Conservation (phyloP, 2,888 invertebrate genomes). For the Asteroscopus sphinx region DNA sequence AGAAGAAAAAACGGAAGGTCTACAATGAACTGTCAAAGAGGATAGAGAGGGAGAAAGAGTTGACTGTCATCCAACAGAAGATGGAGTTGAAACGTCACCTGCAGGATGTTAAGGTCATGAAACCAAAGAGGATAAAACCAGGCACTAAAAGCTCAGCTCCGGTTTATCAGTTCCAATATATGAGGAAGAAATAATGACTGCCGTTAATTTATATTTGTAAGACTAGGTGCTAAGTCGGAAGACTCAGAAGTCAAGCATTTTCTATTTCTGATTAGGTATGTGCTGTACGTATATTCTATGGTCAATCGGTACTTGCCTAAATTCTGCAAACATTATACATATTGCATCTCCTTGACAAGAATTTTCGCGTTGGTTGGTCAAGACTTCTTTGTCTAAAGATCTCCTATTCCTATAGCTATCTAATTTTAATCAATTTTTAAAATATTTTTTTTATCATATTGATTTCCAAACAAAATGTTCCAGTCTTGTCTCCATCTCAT, state of each 20-base stretch:
- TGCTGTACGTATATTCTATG: too few relatives aligned
- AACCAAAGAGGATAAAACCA: conserved; percentile 91
- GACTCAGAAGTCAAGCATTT: background rate
- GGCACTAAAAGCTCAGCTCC: conserved; percentile 93
- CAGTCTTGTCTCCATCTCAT: too few relatives aligned
- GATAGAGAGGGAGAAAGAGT: conserved; percentile 93
- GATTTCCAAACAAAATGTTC: too few relatives aligned
- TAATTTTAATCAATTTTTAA: too few relatives aligned
- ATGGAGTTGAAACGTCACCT: conserved; percentile 93
- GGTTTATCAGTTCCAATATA: conserved; percentile 94
- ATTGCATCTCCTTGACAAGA: too few relatives aligned
- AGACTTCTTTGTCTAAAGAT: too few relatives aligned
- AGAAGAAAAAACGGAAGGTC: conserved; percentile 90
- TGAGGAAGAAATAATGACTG: conserved; percentile 92
- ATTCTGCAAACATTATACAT: too few relatives aligned
- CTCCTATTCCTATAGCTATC: too few relatives aligned
- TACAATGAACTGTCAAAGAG: conserved; percentile 94
- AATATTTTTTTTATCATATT: too few relatives aligned
- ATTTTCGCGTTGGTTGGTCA: too few relatives aligned
- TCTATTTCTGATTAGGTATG: too few relatives aligned
- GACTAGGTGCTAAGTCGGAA: background rate
- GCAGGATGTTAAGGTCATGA: conserved; percentile 91
- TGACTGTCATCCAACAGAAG: conserved; percentile 94
- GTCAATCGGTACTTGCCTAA: too few relatives aligned
- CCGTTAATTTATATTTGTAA: background rate